A percentile compares a stretch with the other conserved stretches of the same genome.
phyloP scores from a whole-genome alignment of 2,797 vertebrate species.

The Manis crassicaudata region DNA sequence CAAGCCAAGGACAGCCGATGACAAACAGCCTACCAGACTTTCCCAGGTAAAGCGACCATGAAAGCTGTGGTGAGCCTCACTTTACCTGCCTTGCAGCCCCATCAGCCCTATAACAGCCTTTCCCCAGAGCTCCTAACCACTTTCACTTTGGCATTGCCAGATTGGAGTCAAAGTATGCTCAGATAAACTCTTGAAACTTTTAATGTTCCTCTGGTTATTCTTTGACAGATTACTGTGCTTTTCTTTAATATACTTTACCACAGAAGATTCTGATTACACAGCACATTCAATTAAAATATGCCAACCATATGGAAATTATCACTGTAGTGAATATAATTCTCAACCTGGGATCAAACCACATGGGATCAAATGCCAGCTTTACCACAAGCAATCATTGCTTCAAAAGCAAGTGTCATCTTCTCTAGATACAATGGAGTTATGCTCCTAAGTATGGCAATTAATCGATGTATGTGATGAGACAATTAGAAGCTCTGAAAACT shows the following conservation, averaged over 20 bases:
- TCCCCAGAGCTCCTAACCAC: neutral
- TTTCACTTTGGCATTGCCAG: neutral
- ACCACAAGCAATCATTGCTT: neutral
- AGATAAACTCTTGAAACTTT: neutral
- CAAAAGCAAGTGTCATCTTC: neutral
- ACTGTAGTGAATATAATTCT: neutral
- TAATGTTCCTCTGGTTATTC: neutral
- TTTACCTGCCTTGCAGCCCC: neutral
- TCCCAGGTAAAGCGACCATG: too few relatives aligned
- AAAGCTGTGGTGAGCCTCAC: neutral
- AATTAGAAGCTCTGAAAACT: conserved; percentile 36
- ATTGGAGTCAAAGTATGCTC: neutral
- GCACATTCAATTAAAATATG: neutral
- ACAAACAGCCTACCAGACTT: neutral
- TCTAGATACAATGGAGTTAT: neutral
- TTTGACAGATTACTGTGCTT: neutral
- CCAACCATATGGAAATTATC: neutral
- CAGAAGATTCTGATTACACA: neutral
- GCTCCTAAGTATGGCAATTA: neutral
- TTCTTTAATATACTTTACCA: neutral
- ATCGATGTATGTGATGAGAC: neutral
- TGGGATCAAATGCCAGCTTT: neutral
- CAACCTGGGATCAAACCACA: neutral
- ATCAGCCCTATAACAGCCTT: neutral
- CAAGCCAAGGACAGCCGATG: neutral